A percentile compares a stretch with the other conserved stretches of the same genome.
phyloP scores from a whole-genome alignment of 2,113 vertebrate species.

The Oryzias woworae region DNA sequence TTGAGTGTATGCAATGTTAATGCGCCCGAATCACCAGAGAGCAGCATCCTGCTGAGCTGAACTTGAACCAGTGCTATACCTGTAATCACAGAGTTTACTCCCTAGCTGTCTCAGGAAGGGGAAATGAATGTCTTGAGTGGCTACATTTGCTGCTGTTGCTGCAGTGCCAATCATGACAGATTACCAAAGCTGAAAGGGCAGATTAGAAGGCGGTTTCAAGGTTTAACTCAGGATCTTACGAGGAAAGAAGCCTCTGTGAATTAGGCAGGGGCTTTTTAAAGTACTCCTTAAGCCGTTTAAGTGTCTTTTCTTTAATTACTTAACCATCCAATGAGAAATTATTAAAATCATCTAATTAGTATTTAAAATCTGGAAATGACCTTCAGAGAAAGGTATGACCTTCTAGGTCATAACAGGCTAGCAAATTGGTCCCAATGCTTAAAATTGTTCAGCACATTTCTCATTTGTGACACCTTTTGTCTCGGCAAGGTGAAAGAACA shows the following conservation, averaged over 20 bases:
- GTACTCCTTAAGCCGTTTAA: slow-evolving; percentile 45
- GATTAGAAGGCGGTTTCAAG: slow-evolving; percentile 66
- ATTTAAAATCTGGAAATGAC: slow-evolving; percentile 18
- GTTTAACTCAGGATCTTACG: slow-evolving; percentile 60
- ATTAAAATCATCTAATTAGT: slow-evolving; percentile 29
- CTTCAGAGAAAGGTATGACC: neutral
- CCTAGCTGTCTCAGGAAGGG: slow-evolving; percentile 57
- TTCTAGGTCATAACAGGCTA: neutral
- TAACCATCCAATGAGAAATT: slow-evolving; percentile 46
- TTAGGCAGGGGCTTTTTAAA: slow-evolving; percentile 48
- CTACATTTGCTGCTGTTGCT: slow-evolving; percentile 56
- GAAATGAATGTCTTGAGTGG: slow-evolving; percentile 61
- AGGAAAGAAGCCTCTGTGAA: slow-evolving; percentile 45
- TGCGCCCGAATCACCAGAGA: slow-evolving; percentile 61
- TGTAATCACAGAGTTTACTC: slow-evolving; percentile 67
- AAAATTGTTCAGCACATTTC: too few species aligned
- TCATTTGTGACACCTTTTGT: too few species aligned
- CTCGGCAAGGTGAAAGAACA: too few species aligned
- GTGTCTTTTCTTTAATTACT: slow-evolving; percentile 40
- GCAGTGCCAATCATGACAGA: slow-evolving; percentile 69
- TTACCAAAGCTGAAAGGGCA: slow-evolving; percentile 62
- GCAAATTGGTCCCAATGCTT: too few species aligned
- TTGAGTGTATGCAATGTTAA: slow-evolving; percentile 67
- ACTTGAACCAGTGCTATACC: slow-evolving; percentile 62
- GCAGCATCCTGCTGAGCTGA: slow-evolving; percentile 56